These are phyloP conservation scores for Tenthredo amoena DNA, from an alignment of 2,888 invertebrate species.

Conservation along the genomic window DNA sequence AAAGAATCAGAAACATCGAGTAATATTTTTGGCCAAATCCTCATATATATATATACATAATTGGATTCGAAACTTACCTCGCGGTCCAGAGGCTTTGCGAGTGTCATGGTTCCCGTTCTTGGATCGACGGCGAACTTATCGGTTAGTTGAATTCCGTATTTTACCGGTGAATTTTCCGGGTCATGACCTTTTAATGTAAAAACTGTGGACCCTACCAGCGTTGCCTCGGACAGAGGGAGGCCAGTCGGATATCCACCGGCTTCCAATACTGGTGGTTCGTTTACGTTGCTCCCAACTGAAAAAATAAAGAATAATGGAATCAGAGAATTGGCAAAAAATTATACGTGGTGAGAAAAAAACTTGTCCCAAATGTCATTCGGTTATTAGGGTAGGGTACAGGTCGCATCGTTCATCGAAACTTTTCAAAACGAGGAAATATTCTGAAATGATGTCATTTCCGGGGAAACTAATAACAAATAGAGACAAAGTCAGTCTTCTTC, in stretches of 20 bases:
- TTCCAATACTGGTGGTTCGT: conserved; percentile 75
- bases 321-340: not conserved
- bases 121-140: conserved; percentile 90
- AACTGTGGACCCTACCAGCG: conserved; percentile 88
- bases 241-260: conserved; percentile 73
- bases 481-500: no score
- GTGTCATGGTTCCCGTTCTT: conserved; percentile 88
- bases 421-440: no score
- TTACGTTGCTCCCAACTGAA: conserved; percentile 74
- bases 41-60: not conserved
- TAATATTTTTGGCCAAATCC: no score
- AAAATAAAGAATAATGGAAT: conserved; percentile 58
- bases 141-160: conserved; percentile 88
- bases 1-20: no score
- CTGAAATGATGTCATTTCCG: no score
- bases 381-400: no score
- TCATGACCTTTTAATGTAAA: conserved; percentile 89
- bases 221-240: conserved; percentile 86
- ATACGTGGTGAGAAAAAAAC: not conserved
- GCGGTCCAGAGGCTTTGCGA: conserved; percentile 89
- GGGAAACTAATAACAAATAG: no score
- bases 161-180: conserved; percentile 88
- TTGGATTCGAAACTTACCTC: conserved; percentile 82
- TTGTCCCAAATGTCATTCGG: not conserved
- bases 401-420: no score